Evolutionary conservation across 2,888 invertebrate genomes (phyloP).

Genomic region (Pseudeuparius sepicola): DNA sequence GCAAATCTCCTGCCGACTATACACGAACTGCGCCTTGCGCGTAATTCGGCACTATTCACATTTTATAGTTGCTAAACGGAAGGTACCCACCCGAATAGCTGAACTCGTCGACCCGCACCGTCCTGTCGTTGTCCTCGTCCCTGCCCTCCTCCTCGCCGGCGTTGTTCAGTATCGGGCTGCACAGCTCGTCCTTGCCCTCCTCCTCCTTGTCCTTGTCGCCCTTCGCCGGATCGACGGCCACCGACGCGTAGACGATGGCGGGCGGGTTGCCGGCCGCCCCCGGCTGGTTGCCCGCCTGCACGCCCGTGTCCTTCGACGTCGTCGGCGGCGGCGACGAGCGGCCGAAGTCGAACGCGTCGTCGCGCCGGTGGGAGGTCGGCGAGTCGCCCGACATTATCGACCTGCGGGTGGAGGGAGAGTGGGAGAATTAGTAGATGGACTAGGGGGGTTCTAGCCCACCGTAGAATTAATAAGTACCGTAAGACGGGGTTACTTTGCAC

Average conservation of each 20-base stretch:
- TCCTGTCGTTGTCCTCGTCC: slow-evolving; percentile 21
- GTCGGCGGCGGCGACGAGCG: slow-evolving; percentile 26
- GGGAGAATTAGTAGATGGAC: too few relatives aligned
- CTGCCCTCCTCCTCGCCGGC: slow-evolving; percentile 14
- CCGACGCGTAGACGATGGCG: slow-evolving; percentile 25
- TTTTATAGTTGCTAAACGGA: too few relatives aligned
- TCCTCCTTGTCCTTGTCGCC: slow-evolving; percentile 23
- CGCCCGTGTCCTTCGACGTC: slow-evolving; percentile 27
- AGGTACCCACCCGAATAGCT: slow-evolving; percentile 12
- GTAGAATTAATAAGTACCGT: too few relatives aligned
- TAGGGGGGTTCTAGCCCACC: too few relatives aligned
- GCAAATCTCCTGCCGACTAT: too few relatives aligned
- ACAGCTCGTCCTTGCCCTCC: slow-evolving; percentile 20
- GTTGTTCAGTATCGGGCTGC: slow-evolving; percentile 24
- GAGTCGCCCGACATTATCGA: slow-evolving; percentile 32
- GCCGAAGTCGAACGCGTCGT: slow-evolving; percentile 28
- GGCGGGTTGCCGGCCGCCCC: slow-evolving; percentile 12
- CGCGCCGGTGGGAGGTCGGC: slow-evolving; percentile 25
- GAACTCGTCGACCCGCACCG: slow-evolving; percentile 19
- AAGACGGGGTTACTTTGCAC: too few relatives aligned
- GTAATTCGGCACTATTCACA: too few relatives aligned
- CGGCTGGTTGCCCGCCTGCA: slow-evolving; percentile 21
- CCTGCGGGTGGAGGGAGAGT: too few relatives aligned
- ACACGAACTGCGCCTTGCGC: too few relatives aligned
- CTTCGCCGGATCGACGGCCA: slow-evolving; percentile 26